These are phyloP conservation scores for Neoarius graeffei DNA, from an alignment of 2,113 vertebrate genomes.

Conservation along the genomic window DNA sequence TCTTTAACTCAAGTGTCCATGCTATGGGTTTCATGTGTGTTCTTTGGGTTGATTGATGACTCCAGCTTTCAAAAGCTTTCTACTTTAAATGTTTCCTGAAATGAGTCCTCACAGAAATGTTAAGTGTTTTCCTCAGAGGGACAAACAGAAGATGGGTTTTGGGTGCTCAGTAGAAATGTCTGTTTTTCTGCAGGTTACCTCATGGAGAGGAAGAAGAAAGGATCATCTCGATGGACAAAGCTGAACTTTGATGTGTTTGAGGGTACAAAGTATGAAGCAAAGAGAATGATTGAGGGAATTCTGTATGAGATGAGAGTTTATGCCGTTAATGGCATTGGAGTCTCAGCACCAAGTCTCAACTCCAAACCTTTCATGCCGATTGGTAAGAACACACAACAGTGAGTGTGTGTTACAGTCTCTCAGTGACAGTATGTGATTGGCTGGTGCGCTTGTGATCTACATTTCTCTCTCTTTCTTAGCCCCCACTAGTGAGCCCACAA, in stretches of 20 bases:
- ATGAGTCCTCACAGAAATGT: neutral
- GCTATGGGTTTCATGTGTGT: neutral
- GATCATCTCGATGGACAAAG: constrained; percentile 88
- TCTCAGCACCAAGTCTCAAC: constrained; percentile 80
- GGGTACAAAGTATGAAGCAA: constrained; percentile 78
- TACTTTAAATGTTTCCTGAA: neutral
- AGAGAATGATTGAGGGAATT: constrained; percentile 90
- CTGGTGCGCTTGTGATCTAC: neutral
- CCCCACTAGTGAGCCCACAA: constrained; percentile 82
- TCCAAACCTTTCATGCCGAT: constrained; percentile 81
- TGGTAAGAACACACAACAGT: constrained; percentile 55
- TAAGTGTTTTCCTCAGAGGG: neutral
- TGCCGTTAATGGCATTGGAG: constrained; percentile 83
- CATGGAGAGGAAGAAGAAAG: constrained; percentile 92
- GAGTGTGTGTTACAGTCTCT: neutral
- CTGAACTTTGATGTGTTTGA: constrained; percentile 86
- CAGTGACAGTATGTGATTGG: neutral
- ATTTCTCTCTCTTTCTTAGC: constrained; percentile 64
- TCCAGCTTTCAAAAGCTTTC: neutral
- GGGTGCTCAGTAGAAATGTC: neutral
- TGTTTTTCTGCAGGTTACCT: constrained; percentile 78
- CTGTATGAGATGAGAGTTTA: constrained; percentile 90
- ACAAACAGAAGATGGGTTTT: neutral
- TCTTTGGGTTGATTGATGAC: neutral
- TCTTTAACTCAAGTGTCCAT: neutral